These are phyloP conservation scores for Tangara arthus DNA, from an alignment of 2,797 vertebrate genomes.

Conservation along the genomic window DNA sequence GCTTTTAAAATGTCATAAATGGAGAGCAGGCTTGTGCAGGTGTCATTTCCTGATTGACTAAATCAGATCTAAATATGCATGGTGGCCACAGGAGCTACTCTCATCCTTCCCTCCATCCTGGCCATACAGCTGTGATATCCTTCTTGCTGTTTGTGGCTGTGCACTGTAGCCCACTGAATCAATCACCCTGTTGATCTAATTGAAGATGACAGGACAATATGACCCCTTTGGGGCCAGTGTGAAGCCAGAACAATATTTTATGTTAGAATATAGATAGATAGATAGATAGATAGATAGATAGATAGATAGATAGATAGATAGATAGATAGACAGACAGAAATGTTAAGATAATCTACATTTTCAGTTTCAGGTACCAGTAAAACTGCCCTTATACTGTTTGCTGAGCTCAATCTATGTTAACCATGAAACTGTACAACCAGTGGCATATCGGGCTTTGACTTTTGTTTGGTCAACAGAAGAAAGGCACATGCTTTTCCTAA, in stretches of 20 bases:
- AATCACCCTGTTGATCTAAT: neutral
- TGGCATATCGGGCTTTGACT: neutral
- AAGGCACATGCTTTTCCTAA: neutral
- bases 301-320: neutral
- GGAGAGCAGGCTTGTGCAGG: neutral
- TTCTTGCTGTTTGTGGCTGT: neutral
- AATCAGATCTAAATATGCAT: neutral
- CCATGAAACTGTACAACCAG: neutral
- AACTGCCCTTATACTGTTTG: neutral
- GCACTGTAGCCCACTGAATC: neutral
- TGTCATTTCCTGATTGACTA: neutral
- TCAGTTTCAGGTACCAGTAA: neutral
- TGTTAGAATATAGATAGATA: neutral
- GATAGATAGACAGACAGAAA: neutral
- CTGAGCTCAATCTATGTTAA: neutral
- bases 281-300: neutral
- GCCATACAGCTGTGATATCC: neutral
- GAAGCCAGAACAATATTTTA: neutral
- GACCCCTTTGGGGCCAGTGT: neutral
- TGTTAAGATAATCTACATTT: neutral
- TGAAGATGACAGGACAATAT: neutral
- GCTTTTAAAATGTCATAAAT: neutral
- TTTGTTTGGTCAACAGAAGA: neutral
- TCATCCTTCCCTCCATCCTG: neutral
- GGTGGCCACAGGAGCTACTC: neutral